A percentile compares a stretch with the other conserved stretches of the same genome.
Evolutionary conservation across 2,888 invertebrate genomes (phyloP).

Genomic region (Oxystoma pomonae): DNA sequence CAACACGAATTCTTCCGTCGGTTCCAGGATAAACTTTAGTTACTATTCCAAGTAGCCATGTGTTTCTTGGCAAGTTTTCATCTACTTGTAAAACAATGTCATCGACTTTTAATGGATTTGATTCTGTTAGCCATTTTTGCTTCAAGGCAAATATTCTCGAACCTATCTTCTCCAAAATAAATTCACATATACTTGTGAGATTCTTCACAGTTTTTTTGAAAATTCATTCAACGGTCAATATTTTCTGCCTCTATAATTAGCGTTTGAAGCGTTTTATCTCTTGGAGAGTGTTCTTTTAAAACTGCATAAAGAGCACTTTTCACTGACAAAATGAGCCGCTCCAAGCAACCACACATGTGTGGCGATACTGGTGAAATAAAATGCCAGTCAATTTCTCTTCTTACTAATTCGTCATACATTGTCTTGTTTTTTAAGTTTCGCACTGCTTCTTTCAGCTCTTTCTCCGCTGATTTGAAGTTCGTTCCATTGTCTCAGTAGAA

Average conservation of each 20-base stretch:
- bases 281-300: not conserved
- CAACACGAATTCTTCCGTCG: too few species aligned
- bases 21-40: too few species aligned
- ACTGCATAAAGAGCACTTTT: not conserved
- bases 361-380: not conserved
- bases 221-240: not conserved
- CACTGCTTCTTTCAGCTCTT: not conserved
- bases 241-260: not conserved
- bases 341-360: not conserved
- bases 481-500: not conserved
- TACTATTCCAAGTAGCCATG: too few species aligned
- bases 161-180: not conserved
- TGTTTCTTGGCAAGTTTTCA: too few species aligned
- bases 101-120: too few species aligned
- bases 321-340: not conserved
- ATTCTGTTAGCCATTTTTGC: too few species aligned
- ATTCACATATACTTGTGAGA: not conserved
- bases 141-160: not conserved
- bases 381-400: not conserved
- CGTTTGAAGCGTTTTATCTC: not conserved
- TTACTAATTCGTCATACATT: not conserved
- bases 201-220: not conserved
- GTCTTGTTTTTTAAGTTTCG: not conserved
- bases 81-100: too few species aligned
- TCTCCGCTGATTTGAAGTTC: too few species aligned